phyloP scores from a whole-genome alignment of 2,797 vertebrate genomes.

The Poeciliopsis paucimaculata region DNA sequence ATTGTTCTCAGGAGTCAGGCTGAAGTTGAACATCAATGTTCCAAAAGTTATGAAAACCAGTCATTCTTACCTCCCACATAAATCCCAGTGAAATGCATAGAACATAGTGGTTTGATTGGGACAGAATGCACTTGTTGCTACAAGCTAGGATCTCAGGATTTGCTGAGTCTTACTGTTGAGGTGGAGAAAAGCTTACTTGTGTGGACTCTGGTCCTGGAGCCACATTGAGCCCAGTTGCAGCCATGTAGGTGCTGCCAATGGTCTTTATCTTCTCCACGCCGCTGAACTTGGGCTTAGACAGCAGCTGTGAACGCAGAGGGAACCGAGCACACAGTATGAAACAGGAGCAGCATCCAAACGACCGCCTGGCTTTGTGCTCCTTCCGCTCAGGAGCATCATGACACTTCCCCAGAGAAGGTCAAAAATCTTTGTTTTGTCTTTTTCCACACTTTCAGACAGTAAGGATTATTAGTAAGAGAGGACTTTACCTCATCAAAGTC shows the following conservation, averaged over 20 bases:
- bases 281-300: slow-evolving; percentile 97
- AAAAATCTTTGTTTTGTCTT: neutral
- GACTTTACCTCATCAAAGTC: slow-evolving; percentile 94
- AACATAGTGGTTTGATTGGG: neutral
- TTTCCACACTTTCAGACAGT: slow-evolving; percentile 4
- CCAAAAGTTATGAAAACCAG: neutral
- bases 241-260: slow-evolving; percentile 98
- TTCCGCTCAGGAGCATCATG: slow-evolving; percentile 3
- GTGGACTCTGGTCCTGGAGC: slow-evolving; percentile 88
- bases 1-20: too few relatives aligned
- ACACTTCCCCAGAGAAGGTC: neutral
- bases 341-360: neutral
- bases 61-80: neutral
- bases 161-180: neutral
- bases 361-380: neutral
- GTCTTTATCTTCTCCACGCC: slow-evolving; percentile 99
- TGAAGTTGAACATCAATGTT: too few relatives aligned
- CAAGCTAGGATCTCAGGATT: neutral
- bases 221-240: slow-evolving; percentile 92
- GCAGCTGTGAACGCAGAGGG: slow-evolving; percentile 78
- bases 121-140: neutral
- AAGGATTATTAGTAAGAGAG: slow-evolving; percentile 19
- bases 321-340: neutral
- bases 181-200: slow-evolving; percentile 79
- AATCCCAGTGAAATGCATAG: neutral